Percentiles rank a stretch among this genome's conserved stretches.
Conservation (phyloP, 2,888 invertebrate species). For the Urechis unicinctus region DNA sequence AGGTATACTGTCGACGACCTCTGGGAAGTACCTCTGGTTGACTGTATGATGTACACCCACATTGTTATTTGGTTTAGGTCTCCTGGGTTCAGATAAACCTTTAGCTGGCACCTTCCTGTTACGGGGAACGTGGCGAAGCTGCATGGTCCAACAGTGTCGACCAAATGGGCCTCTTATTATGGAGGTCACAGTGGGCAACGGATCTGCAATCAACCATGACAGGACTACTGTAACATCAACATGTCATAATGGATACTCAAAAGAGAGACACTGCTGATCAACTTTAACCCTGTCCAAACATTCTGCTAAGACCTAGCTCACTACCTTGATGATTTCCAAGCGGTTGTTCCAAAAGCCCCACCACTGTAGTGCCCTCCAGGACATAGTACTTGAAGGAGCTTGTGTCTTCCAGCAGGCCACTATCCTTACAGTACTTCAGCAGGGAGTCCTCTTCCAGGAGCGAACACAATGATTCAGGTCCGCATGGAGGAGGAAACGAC, state of each 20-base stretch:
- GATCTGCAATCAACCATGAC: slow-evolving; percentile 58
- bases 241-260: too few species aligned
- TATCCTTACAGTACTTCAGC: slow-evolving; percentile 61
- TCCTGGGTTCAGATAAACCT: slow-evolving; percentile 52
- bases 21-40: slow-evolving; percentile 72
- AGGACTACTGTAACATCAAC: too few species aligned
- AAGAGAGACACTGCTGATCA: too few species aligned
- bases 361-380: slow-evolving; percentile 71
- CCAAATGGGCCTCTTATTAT: slow-evolving; percentile 89
- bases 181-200: slow-evolving; percentile 83
- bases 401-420: slow-evolving; percentile 30
- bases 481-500: slow-evolving; percentile 76
- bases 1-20: slow-evolving; percentile 70
- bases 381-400: slow-evolving; percentile 75
- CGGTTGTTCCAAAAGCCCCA: slow-evolving; percentile 83
- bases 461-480: slow-evolving; percentile 77
- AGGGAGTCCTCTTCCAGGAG: slow-evolving; percentile 81
- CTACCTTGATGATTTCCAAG: slow-evolving; percentile 73
- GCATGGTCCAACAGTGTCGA: slow-evolving; percentile 76
- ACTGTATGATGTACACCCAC: slow-evolving; percentile 63
- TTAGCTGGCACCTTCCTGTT: slow-evolving; percentile 52
- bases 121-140: slow-evolving; percentile 75
- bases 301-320: too few species aligned
- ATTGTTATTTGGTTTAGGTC: slow-evolving; percentile 73
- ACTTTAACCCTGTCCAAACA: too few species aligned